A percentile compares a stretch with the other conserved stretches of the same genome.
Evolutionary conservation across 2,797 vertebrate genomes (phyloP).

Genomic region (Microcaecilia unicolor): DNA sequence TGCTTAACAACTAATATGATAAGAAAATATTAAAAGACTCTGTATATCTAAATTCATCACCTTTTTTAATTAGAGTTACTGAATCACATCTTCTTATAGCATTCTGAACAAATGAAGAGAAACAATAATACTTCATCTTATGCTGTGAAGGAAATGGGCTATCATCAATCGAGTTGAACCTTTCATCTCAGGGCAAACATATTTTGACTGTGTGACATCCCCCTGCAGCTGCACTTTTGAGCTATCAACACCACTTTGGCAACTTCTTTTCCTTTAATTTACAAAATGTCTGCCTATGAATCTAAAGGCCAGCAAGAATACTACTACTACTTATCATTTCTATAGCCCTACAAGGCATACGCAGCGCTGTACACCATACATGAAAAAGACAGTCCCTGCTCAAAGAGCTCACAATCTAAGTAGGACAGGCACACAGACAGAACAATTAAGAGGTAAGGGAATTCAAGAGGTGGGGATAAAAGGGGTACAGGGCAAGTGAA

Average conservation of each 20-base stretch:
- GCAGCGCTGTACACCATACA: too few species aligned
- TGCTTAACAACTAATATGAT: neutral
- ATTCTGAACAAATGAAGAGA: constrained; percentile 31
- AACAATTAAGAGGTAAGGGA: too few species aligned
- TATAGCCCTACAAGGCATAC: too few species aligned
- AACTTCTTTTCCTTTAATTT: constrained; percentile 39
- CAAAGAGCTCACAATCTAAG: too few species aligned
- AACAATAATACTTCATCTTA: constrained; percentile 13
- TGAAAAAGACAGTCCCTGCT: too few species aligned
- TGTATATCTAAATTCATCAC: neutral
- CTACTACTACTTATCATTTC: too few species aligned
- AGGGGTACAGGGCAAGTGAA: too few species aligned
- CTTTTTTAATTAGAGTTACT: neutral
- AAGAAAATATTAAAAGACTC: neutral
- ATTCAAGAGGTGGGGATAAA: too few species aligned
- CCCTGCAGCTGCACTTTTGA: constrained; percentile 14
- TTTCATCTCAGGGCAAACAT: too few species aligned
- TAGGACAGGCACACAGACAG: too few species aligned
- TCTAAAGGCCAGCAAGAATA: constrained; percentile 41
- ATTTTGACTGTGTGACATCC: constrained; percentile 9
- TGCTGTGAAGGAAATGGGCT: constrained; percentile 13
- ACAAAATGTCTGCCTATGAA: constrained; percentile 37
- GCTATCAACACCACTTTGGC: constrained; percentile 32
- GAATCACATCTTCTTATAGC: neutral
- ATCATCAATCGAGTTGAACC: constrained; percentile 10